phyloP scores from a whole-genome alignment of 2,888 invertebrate species.

The Agrochola litura region DNA sequence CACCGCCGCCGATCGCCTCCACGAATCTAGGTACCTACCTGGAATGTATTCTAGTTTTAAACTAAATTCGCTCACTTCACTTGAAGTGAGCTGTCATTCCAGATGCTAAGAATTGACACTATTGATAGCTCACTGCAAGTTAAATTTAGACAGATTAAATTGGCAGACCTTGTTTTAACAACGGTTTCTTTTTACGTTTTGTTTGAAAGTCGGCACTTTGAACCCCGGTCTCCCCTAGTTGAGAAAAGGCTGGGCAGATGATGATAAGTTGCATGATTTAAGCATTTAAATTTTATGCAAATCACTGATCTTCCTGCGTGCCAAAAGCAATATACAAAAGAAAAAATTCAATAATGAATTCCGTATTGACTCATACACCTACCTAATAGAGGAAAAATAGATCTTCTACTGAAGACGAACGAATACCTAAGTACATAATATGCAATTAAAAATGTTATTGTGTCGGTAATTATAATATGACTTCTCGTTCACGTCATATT shows the following conservation, averaged over 20 bases:
- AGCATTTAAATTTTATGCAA: neutral
- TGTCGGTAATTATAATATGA: neutral
- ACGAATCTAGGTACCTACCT: too few relatives aligned
- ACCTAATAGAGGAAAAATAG: neutral
- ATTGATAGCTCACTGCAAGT: too few relatives aligned
- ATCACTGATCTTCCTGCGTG: neutral
- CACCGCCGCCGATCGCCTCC: too few relatives aligned
- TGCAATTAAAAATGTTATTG: neutral
- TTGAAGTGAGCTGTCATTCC: too few relatives aligned
- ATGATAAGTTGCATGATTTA: neutral
- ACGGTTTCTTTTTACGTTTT: too few relatives aligned
- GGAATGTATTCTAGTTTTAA: too few relatives aligned
- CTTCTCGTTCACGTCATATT: neutral
- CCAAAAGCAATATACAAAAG: neutral
- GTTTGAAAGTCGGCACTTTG: too few relatives aligned
- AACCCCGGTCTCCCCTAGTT: neutral
- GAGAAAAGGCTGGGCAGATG: neutral
- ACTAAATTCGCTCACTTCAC: too few relatives aligned
- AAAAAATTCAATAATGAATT: neutral
- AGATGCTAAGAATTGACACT: too few relatives aligned
- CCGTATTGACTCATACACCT: neutral
- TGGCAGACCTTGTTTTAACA: too few relatives aligned
- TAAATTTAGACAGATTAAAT: too few relatives aligned
- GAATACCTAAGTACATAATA: neutral
- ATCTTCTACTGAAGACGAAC: neutral